Evolutionary conservation across 1,140 invertebrate genomes (phyloP).

Genomic region (Drosophila grimshawi): DNA sequence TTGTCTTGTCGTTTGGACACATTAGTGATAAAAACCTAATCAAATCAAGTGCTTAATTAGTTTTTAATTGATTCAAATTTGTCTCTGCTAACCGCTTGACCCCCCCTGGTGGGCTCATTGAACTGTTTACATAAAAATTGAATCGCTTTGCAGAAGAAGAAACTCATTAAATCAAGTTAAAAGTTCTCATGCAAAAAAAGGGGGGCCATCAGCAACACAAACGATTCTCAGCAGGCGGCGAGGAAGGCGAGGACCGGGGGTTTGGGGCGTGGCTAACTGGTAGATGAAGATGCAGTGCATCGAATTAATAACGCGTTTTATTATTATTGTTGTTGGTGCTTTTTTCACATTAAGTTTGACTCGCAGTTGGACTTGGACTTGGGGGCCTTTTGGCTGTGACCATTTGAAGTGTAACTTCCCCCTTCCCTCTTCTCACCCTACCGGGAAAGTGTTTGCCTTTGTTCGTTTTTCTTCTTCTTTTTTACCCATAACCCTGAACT

Average conservation of each 20-base stretch:
- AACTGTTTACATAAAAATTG: slow-evolving; percentile 68
- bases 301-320: slow-evolving; percentile 72
- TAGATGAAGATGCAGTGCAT: slow-evolving; percentile 64
- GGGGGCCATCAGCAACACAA: background rate
- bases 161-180: slow-evolving; percentile 65
- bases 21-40: slow-evolving; percentile 27
- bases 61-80: slow-evolving; percentile 60
- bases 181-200: slow-evolving; percentile 47
- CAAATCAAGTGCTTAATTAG: slow-evolving; percentile 61
- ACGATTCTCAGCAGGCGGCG: slow-evolving; percentile 38
- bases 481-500: slow-evolving; percentile 67
- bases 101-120: slow-evolving; percentile 49
- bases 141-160: slow-evolving; percentile 47
- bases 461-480: slow-evolving; percentile 30
- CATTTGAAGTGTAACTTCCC: slow-evolving; percentile 4
- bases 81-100: background rate
- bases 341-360: slow-evolving; percentile 41
- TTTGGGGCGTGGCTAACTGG: slow-evolving; percentile 9
- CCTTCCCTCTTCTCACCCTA: background rate
- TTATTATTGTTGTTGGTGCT: slow-evolving; percentile 32
- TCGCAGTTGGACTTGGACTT: background rate
- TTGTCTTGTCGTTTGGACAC: background rate
- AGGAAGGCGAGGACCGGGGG: background rate
- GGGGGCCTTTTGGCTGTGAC: background rate
- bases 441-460: slow-evolving; percentile 22